Evolutionary conservation across 1,140 invertebrate species (phyloP).

Genomic region (Drosophila insularis): DNA sequence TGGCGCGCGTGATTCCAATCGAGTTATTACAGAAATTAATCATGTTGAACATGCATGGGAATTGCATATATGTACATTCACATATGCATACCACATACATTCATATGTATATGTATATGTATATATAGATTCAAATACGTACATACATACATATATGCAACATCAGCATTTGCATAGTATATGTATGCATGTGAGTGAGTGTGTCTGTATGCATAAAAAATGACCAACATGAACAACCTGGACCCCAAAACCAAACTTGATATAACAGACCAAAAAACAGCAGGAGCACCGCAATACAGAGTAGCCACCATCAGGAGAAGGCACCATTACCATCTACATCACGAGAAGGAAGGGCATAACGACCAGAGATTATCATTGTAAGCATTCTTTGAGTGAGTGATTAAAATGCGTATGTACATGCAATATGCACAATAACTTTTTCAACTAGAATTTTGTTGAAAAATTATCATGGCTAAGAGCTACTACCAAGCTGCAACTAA

Average conservation of each 20-base stretch:
- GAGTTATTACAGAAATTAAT: conserved; percentile 81
- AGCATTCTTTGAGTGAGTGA: conserved; percentile 78
- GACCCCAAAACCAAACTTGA: conserved; percentile 25
- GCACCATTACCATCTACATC: background rate
- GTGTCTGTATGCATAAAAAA: conserved; percentile 43
- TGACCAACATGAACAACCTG: conserved; percentile 33
- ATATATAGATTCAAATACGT: background rate
- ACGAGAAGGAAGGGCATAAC: conserved; percentile 7
- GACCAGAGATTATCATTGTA: conserved; percentile 71
- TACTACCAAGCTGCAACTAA: background rate
- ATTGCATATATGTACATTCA: conserved; percentile 41
- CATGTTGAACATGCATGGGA: conserved; percentile 76
- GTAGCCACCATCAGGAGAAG: conserved; percentile 1
- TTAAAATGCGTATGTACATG: conserved; percentile 67
- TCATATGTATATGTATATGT: background rate
- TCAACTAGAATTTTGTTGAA: conserved; percentile 41
- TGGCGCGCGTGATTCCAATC: conserved; percentile 80
- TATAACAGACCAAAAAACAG: conserved; percentile 21
- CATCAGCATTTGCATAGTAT: conserved; percentile 25
- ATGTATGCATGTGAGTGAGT: background rate
- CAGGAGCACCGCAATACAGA: conserved; percentile 5
- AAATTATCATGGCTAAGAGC: conserved; percentile 43
- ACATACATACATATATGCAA: conserved; percentile 16
- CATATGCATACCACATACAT: conserved; percentile 11
- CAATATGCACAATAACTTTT: conserved; percentile 39